Evolutionary conservation across 2,113 vertebrate genomes (phyloP).

Genomic region (Anguilla japonica): DNA sequence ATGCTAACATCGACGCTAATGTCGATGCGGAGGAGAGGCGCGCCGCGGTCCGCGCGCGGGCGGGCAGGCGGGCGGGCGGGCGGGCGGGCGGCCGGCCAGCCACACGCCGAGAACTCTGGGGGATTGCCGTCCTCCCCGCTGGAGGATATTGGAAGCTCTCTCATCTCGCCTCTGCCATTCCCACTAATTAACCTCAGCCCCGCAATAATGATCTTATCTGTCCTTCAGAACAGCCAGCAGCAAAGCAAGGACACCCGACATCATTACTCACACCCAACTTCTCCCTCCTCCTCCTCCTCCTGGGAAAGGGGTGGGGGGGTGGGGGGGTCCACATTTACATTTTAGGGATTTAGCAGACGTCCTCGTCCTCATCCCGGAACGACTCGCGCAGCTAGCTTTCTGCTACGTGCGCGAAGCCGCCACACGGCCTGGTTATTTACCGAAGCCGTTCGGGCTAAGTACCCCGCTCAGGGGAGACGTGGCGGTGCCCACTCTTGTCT

Average conservation of each 20-base stretch:
- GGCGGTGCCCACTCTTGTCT: too few species aligned
- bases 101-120: slow-evolving; percentile 13
- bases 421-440: too few species aligned
- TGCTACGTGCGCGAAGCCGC: too few species aligned
- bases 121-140: slow-evolving; percentile 27
- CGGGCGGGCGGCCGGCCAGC: not conserved
- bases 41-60: not conserved
- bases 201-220: slow-evolving; percentile 46
- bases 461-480: too few species aligned
- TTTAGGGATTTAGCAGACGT: too few species aligned
- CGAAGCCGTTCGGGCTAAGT: too few species aligned
- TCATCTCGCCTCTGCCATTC: slow-evolving; percentile 44
- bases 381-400: too few species aligned
- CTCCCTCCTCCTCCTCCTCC: not conserved
- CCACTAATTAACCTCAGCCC: slow-evolving; percentile 46
- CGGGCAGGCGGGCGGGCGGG: not conserved
- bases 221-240: slow-evolving; percentile 50
- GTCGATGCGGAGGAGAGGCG: not conserved
- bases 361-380: too few species aligned
- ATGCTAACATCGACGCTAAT: not conserved
- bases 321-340: not conserved
- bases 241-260: slow-evolving; percentile 42
- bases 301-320: not conserved
- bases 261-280: not conserved
- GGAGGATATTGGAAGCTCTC: slow-evolving; percentile 36